Base-by-base conservation (phyloP, 2,797 vertebrate species). In the Chelon auratus region DNA sequence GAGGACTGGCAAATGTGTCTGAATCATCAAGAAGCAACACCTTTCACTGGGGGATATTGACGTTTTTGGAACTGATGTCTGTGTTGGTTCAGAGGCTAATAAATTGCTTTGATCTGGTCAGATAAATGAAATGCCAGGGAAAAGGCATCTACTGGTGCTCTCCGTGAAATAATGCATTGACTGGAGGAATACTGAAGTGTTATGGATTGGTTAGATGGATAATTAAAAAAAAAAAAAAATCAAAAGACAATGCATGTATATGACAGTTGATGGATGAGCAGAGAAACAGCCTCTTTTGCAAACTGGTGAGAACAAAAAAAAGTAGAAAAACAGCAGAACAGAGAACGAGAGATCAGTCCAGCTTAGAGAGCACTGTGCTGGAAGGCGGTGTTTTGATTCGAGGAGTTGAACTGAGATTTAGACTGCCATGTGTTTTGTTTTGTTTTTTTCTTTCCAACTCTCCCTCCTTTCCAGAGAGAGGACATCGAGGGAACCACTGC, bases 401-500 rank as follows among this genome's bases (percentile, higher is more conserved):
- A 77, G 37, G 36, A 70, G 39, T 63, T 81, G 18, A 83, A 60
- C 17, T 50, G 54, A 55, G 72, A 36, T 67, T 63, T 65, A 37
- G 18, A 64, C 78, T 37, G 54, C 64, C 43, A n/a, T 26, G 62
- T 33, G 48, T 59, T 62, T 37, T 56, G 2, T 30, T 5, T 1
- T 30, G 30, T 17, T 30, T 69, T 72, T 74, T 51, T 43, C 51
- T 43, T 4, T 11, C 5, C 22, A 45, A 42, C 57, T 62, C 81
- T 78, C 86, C 55, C 85, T 86, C 81, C 69, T 83, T 83, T 72
- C 62, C 78, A 84, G 71, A 63, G 72, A 88, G 50, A 66, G 51
- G 67, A 54, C 78, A 84, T 73, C 6, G 73, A 91, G 88, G 77
- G 75, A 92, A 85, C 59, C 50, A 78, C 81, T 89, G 88, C 95